phyloP scores from a whole-genome alignment of 2,797 vertebrate species.

The Harpagifer antarcticus region DNA sequence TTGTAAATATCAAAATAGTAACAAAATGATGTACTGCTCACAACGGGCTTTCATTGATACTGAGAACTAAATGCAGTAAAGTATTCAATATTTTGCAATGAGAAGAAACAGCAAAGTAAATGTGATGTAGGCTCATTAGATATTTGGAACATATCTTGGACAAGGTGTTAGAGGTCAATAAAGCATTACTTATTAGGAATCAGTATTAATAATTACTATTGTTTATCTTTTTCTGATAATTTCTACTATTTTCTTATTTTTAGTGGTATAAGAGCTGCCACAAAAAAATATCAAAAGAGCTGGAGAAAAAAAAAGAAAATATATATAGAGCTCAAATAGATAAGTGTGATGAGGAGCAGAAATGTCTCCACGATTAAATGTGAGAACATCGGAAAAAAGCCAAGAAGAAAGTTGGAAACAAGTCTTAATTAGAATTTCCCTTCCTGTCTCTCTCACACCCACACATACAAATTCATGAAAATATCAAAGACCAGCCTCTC shows the following conservation, averaged over 20 bases:
- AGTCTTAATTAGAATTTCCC: not conserved
- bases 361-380: not conserved
- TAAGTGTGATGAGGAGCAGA: not conserved
- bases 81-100: not conserved
- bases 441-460: not conserved
- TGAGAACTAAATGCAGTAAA: not conserved
- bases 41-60: not conserved
- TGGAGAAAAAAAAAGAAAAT: not conserved
- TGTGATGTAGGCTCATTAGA: not conserved
- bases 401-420: not conserved
- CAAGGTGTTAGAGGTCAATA: not conserved
- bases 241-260: not conserved
- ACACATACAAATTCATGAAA: not conserved
- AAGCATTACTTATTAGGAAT: not conserved
- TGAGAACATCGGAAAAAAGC: not conserved
- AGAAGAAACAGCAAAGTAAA: not conserved
- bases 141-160: not conserved
- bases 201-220: not conserved
- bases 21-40: not conserved
- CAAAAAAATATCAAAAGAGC: not conserved
- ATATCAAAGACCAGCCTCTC: not conserved
- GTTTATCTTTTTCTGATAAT: not conserved
- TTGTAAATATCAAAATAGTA: not conserved
- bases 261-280: not conserved
- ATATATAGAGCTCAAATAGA: not conserved